Percentiles rank a stretch among this genome's conserved stretches.
phyloP scores from a whole-genome alignment of 1,140 invertebrate genomes.

The Neodiprion fabricii region DNA sequence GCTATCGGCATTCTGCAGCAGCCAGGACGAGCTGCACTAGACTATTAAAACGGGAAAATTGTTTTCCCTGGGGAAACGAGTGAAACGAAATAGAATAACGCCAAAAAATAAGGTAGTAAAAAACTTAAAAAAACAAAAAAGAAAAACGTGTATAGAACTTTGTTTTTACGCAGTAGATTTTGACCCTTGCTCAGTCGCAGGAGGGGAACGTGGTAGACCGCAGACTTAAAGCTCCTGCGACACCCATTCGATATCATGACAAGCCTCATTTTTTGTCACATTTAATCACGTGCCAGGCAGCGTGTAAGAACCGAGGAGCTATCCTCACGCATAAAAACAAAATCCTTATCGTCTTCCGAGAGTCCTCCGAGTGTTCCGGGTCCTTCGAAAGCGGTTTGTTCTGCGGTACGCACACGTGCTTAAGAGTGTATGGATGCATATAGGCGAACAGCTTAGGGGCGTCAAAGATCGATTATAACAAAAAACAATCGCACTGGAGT shows the following conservation, averaged over 20 bases:
- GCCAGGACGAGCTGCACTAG: not conserved
- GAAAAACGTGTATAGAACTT: not conserved
- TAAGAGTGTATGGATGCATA: not conserved
- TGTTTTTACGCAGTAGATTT: not conserved
- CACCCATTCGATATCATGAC: not conserved
- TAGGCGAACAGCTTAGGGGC: not conserved
- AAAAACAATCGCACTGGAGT: not conserved
- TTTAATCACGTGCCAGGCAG: not conserved
- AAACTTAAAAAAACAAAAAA: not conserved
- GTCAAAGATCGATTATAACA: constrained; percentile 8
- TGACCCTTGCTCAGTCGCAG: not conserved
- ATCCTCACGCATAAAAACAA: not conserved
- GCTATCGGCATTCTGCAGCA: not conserved
- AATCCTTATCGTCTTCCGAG: not conserved
- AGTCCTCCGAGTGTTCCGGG: not conserved
- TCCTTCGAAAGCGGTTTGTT: not conserved
- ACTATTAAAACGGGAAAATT: not conserved
- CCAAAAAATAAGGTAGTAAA: not conserved
- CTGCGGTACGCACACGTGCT: not conserved
- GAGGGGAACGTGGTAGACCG: not conserved
- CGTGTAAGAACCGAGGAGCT: not conserved
- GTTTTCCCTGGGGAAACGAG: too few relatives aligned
- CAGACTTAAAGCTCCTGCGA: not conserved
- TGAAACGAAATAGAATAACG: too few relatives aligned
- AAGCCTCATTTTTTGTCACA: not conserved